Base-by-base conservation (phyloP, 2,797 vertebrate species). In the Gephyroberyx darwinii region DNA sequence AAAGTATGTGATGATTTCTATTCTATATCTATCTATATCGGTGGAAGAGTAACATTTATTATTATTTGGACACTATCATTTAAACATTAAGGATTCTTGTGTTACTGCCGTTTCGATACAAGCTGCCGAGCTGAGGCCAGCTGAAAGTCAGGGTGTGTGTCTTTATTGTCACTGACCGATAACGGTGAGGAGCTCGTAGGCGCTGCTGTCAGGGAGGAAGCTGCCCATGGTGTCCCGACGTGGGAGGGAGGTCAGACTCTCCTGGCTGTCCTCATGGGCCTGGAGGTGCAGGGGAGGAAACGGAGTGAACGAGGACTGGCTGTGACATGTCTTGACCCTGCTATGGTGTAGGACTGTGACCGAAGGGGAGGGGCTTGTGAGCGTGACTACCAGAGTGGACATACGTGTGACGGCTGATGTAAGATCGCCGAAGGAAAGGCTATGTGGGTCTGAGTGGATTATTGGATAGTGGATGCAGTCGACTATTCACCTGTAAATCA, bases 221-320 rank as follows among this genome's bases (percentile, higher is more conserved):
- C 88, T 95, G 81, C 94, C 96, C 98, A 98, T 99, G 84, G 92
- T 93, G 93, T 96, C 95, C 92, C 88, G 91, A 73, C 86, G 94
- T 22, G 94, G 95, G 89, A 94, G 93, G 61, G 95, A 93, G 70
- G 93, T 96, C 96, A 98, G 91, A 75, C 96, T 97, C 91, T 98
- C 97, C 78, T 89, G 93, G 91, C 96, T 98, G 48, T 96, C 96
- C 88, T 99, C 98, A 98, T 98, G 95, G 92, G 94, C 90, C 97
- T 99, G 88, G 43, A 72, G 59, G 48, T 53, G 33, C 56, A 61
- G 31, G 56, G 58, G 39, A 63, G 67, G 48, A n/a, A 53, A 75
- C 8, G 31, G 31, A 12, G n/a, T 1, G 2, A 69, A 41, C 75
- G 31, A 69, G 80, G 41, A 65, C 2, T 3, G 5, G 19, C 16